Evolutionary conservation across 2,113 vertebrate species (phyloP), one percentile per base, ranked within the genome.

Genomic region (Coptodon bakossiorum): DNA sequence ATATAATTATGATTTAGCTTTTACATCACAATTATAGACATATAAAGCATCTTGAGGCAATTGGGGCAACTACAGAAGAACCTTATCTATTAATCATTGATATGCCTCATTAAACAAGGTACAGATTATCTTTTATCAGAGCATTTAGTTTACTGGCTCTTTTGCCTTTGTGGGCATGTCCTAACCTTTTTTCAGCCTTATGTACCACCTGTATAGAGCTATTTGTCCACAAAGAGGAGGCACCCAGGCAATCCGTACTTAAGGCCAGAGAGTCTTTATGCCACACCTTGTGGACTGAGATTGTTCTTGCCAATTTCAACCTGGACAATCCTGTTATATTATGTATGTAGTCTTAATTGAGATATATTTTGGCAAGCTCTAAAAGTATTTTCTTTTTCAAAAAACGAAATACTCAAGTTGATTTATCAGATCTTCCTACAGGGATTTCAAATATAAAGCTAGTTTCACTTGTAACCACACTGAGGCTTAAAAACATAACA

Each of bases 221-320:
- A 0, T 31, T 61, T 61, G 16, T 61, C 56, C 56, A 59, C 56
- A 59, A 0, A 59, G 12, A 8, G 54, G 4, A 5, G 22, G 54
- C 0, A 57, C 54, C 24, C 4, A 0, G 54, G 24, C 24, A 57
- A 56, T 14, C 27, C 0, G 12, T 27, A 8, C 6, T 2, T 7
- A 3, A 27, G 54, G 22, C 54, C 54, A 56, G 11, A 56, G 22
- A 27, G 22, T 0, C 54, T 56, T 27, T 56, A 5, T 40, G 10
- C 3, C 1, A 36, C 1, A 36, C 0, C 10, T 2, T 40, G 38
- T 40, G 5, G 4, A 40, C 38, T 5, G 10, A n/a, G n/a, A n/a
- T n/a, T n/a, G n/a, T n/a, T n/a, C n/a, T n/a, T n/a, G n/a, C n/a
- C n/a, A n/a, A n/a, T 2, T 43, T 43, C 40, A 43, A 13, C 40